Percentiles rank a stretch among this genome's conserved stretches.
phyloP scores from a whole-genome alignment of 2,797 vertebrate species.

The Semotilus atromaculatus region DNA sequence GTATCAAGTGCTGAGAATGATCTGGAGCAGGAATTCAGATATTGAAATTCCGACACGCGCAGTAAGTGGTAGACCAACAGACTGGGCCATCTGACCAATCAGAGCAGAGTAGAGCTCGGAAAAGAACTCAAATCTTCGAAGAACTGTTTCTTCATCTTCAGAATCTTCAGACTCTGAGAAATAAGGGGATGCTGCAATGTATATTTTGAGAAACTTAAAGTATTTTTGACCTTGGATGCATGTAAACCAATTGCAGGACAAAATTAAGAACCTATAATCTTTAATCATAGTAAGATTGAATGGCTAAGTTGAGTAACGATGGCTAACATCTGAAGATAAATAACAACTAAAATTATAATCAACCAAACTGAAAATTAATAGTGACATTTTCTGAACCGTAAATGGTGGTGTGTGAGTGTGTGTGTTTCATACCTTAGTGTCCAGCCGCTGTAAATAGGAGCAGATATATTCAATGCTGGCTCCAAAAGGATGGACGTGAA shows the following conservation, averaged over 20 bases:
- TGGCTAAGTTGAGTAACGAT: neutral
- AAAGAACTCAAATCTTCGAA: too few species aligned
- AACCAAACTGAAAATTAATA: neutral
- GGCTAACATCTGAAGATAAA: neutral
- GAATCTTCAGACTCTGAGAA: neutral
- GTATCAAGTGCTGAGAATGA: too few species aligned
- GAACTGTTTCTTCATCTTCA: too few species aligned
- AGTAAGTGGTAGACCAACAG: too few species aligned
- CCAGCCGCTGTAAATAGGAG: conserved; percentile 90
- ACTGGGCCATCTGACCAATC: too few species aligned
- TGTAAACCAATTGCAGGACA: neutral
- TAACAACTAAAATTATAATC: neutral
- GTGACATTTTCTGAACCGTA: neutral
- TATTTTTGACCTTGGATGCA: neutral
- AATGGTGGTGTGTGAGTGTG: neutral
- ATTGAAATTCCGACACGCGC: too few species aligned
- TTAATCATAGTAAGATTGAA: neutral
- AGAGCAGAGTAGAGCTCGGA: too few species aligned
- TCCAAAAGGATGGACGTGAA: conserved; percentile 92
- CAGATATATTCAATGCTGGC: conserved; percentile 96
- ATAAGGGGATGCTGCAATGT: too few species aligned
- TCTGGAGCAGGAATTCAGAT: too few species aligned
- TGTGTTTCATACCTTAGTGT: conserved; percentile 39
- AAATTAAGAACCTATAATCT: neutral
- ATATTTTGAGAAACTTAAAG: neutral